Percentiles rank a stretch among this genome's conserved stretches.
phyloP scores from a whole-genome alignment of 1,140 invertebrate genomes.

The Heliconius congener region DNA sequence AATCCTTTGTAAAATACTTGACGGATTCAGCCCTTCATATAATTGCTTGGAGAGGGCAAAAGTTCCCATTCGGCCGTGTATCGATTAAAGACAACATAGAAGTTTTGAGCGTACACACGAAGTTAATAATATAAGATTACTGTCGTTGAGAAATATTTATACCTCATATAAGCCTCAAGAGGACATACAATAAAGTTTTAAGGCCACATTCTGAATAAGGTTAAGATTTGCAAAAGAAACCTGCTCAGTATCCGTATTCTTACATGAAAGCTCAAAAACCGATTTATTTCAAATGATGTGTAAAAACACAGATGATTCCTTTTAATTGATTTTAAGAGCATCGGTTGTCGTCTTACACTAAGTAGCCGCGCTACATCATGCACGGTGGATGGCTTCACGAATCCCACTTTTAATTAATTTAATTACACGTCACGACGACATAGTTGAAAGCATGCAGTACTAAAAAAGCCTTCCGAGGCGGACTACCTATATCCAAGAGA shows the following conservation, averaged over 20 bases:
- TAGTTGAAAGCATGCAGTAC: slow-evolving; percentile 21
- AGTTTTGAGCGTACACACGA: background rate
- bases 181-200: background rate
- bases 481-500: slow-evolving; percentile 24
- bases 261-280: background rate
- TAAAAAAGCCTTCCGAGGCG: slow-evolving; percentile 22
- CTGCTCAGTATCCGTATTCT: background rate
- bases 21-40: background rate
- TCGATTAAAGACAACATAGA: slow-evolving; percentile 6
- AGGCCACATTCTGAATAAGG: background rate
- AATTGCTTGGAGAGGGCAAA: background rate
- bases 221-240: slow-evolving; percentile 10
- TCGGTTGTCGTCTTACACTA: slow-evolving; percentile 22
- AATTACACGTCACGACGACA: slow-evolving; percentile 30
- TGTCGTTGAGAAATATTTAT: background rate
- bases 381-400: slow-evolving; percentile 21
- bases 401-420: slow-evolving; percentile 34
- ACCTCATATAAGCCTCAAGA: background rate
- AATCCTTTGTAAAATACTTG: slow-evolving; percentile 12
- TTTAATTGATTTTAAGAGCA: slow-evolving; percentile 29
- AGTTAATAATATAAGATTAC: background rate
- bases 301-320: slow-evolving; percentile 21
- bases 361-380: slow-evolving; percentile 8
- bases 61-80: background rate
- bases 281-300: slow-evolving; percentile 13